Conservation (phyloP, 64 coral and sea anemone genomes). For the Catalaphyllia jardinei region DNA sequence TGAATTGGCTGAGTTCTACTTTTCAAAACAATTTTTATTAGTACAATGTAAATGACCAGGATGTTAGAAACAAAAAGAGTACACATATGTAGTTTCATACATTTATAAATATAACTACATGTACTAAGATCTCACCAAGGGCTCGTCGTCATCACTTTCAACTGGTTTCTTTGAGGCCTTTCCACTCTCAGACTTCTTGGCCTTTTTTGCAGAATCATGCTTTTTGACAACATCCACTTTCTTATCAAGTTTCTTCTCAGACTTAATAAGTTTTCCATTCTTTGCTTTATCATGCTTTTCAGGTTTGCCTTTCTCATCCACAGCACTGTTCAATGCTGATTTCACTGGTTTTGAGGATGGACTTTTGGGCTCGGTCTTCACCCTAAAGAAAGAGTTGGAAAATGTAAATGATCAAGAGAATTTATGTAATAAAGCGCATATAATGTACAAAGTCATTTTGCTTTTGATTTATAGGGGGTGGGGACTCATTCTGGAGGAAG, state of each 20-base stretch:
- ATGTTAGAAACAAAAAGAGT: too few relatives aligned
- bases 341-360: neutral
- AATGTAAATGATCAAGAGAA: neutral
- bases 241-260: slow-evolving; percentile 11
- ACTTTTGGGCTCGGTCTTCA: slow-evolving; percentile 4
- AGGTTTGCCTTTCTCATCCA: neutral
- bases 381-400: neutral
- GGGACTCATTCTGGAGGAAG: too few relatives aligned
- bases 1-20: too few relatives aligned
- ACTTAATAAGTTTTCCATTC: slow-evolving; percentile 5
- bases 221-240: slow-evolving; percentile 8
- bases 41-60: too few relatives aligned
- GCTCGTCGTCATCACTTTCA: slow-evolving; percentile 46
- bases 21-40: too few relatives aligned
- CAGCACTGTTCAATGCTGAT: slow-evolving; percentile 17
- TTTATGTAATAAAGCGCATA: too few relatives aligned
- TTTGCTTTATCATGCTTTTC: slow-evolving; percentile 19
- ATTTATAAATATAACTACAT: neutral
- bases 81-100: too few relatives aligned
- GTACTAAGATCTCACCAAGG: slow-evolving; percentile 32
- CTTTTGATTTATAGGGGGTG: too few relatives aligned
- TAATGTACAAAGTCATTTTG: too few relatives aligned
- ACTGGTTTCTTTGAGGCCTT: slow-evolving; percentile 36
- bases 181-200: slow-evolving; percentile 14
- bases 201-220: slow-evolving; percentile 31